These are phyloP conservation scores for Megaceryle torquata DNA, from an alignment of 2,113 vertebrate genomes.

Conservation along the genomic window DNA sequence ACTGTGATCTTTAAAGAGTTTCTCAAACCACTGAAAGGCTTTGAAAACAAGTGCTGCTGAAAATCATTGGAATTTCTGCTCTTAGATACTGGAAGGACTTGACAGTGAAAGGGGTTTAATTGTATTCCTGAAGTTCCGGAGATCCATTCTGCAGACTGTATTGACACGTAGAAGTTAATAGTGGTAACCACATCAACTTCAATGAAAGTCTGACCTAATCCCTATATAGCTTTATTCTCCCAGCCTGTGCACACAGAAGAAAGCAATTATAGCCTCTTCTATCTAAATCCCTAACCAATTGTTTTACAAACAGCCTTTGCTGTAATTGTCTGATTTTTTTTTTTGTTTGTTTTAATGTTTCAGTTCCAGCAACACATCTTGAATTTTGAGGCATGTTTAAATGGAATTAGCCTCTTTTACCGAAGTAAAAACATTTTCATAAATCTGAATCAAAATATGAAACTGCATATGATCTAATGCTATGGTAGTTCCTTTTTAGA, in stretches of 20 bases:
- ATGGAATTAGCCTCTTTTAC: not conserved
- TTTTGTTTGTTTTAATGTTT: not conserved
- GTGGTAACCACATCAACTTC: not conserved
- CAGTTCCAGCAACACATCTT: not conserved
- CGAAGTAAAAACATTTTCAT: not conserved
- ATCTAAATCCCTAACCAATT: not conserved
- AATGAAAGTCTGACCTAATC: not conserved
- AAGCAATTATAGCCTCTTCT: not conserved
- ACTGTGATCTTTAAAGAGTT: not conserved
- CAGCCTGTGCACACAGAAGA: not conserved
- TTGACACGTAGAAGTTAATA: not conserved
- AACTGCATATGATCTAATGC: constrained; percentile 63
- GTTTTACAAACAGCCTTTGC: not conserved
- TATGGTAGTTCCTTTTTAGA: constrained; percentile 79
- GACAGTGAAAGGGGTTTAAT: not conserved
- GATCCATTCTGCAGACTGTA: not conserved
- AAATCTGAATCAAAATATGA: not conserved
- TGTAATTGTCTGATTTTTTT: not conserved
- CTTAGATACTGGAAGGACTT: not conserved
- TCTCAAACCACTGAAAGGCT: not conserved
- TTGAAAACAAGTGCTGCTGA: not conserved
- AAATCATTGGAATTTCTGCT: not conserved
- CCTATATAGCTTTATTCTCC: not conserved
- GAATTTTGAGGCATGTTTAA: not conserved
- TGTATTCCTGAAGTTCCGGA: not conserved